phyloP scores from a whole-genome alignment of 2,888 invertebrate species.

The Callosobruchus maculatus region DNA sequence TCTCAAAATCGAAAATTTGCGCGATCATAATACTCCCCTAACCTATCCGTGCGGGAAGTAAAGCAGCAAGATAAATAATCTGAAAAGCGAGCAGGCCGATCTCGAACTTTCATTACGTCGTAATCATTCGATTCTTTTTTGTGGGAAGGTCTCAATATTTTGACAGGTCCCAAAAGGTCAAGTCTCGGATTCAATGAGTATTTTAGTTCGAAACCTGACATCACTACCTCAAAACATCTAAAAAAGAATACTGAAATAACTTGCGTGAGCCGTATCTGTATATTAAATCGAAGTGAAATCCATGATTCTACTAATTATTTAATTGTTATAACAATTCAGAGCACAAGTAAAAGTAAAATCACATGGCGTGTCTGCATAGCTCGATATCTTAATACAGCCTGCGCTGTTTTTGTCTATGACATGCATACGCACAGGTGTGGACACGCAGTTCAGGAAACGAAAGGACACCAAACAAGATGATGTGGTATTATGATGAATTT shows the following conservation, averaged over 20 bases:
- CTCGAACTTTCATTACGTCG: too few relatives aligned
- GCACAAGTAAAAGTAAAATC: constrained; percentile 47
- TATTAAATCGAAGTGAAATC: constrained; percentile 43
- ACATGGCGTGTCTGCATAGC: constrained; percentile 29
- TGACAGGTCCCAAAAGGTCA: too few relatives aligned
- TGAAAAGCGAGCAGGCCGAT: too few relatives aligned
- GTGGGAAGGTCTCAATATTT: too few relatives aligned
- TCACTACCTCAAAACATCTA: too few relatives aligned
- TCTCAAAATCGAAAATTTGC: too few relatives aligned
- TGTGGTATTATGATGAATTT: not conserved
- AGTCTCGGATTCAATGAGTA: too few relatives aligned
- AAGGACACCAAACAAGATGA: not conserved
- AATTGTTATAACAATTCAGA: constrained; percentile 47
- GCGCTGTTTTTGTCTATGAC: constrained; percentile 12
- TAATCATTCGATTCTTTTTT: too few relatives aligned
- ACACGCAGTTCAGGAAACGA: not conserved
- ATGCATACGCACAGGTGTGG: not conserved
- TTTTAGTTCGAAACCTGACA: too few relatives aligned
- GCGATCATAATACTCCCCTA: too few relatives aligned
- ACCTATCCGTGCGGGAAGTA: too few relatives aligned
- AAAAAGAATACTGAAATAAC: constrained; percentile 7
- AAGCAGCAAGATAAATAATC: too few relatives aligned
- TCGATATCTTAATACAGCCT: constrained; percentile 8
- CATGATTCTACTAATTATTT: constrained; percentile 45
- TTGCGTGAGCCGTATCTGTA: constrained; percentile 32